A percentile compares a stretch with the other conserved stretches of the same genome.
phyloP scores from a whole-genome alignment of 2,113 vertebrate species.

The Balaenoptera acutorostrata region DNA sequence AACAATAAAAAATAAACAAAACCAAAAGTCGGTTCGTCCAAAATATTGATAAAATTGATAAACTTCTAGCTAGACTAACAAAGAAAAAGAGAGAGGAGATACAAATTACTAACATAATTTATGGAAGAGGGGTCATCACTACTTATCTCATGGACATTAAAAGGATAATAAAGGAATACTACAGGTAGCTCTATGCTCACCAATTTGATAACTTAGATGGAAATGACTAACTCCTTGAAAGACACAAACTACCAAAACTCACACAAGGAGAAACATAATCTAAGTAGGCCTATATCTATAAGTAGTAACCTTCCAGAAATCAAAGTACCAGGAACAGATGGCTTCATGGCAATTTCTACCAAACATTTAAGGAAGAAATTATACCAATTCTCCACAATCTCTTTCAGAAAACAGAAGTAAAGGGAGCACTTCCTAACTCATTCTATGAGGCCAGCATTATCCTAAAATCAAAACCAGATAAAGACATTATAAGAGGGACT shows the following conservation, averaged over 20 bases:
- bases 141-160: neutral
- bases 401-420: neutral
- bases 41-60: neutral
- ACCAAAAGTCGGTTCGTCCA: neutral
- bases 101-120: neutral
- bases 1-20: neutral
- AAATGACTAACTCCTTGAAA: neutral
- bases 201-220: neutral
- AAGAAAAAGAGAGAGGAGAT: neutral
- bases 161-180: constrained; percentile 2
- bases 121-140: neutral
- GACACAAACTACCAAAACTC: constrained; percentile 13
- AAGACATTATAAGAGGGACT: neutral
- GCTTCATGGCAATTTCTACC: neutral
- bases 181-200: neutral
- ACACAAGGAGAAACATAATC: neutral
- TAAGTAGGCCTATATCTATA: neutral
- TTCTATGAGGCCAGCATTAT: neutral
- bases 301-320: neutral
- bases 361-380: neutral
- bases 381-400: neutral
- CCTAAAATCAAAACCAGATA: neutral
- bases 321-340: neutral
- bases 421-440: neutral
- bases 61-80: neutral